A percentile compares a stretch with the other conserved stretches of the same genome.
These are phyloP conservation scores for Cariama cristata DNA, from an alignment of 2,113 vertebrate species.

Conservation along the genomic window DNA sequence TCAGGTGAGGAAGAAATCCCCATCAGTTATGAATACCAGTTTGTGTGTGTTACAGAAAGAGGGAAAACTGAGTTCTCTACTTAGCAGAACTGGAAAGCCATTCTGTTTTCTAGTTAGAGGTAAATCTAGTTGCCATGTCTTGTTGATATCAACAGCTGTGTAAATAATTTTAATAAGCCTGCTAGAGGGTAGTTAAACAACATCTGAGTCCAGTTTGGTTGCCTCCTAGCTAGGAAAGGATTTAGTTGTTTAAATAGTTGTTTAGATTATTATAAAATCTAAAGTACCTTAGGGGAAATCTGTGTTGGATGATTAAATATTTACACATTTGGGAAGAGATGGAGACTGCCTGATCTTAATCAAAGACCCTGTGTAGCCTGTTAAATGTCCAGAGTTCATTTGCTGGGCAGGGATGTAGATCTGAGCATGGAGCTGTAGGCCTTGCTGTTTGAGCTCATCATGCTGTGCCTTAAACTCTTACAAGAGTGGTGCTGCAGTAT, in stretches of 20 bases:
- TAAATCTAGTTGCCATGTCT: background rate
- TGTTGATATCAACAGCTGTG: background rate
- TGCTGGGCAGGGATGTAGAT: background rate
- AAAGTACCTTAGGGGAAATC: background rate
- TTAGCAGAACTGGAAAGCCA: background rate
- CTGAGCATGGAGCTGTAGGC: background rate
- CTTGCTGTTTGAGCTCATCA: background rate
- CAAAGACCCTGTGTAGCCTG: background rate
- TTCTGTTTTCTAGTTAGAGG: background rate
- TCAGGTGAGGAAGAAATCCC: background rate
- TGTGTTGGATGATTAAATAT: background rate
- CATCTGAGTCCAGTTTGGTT: background rate
- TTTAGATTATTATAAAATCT: background rate
- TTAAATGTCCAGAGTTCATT: background rate
- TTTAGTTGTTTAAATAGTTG: background rate
- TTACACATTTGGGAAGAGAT: background rate
- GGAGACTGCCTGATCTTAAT: background rate
- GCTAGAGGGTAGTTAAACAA: background rate
- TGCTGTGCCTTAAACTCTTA: background rate
- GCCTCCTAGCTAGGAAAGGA: background rate
- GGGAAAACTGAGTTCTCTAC: background rate
- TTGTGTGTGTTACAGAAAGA: background rate
- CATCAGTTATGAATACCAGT: background rate
- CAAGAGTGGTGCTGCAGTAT: background rate
- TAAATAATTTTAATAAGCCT: conserved; percentile 32